Base-by-base conservation (phyloP, 2,113 vertebrate genomes). In the Microtus oregoni region DNA sequence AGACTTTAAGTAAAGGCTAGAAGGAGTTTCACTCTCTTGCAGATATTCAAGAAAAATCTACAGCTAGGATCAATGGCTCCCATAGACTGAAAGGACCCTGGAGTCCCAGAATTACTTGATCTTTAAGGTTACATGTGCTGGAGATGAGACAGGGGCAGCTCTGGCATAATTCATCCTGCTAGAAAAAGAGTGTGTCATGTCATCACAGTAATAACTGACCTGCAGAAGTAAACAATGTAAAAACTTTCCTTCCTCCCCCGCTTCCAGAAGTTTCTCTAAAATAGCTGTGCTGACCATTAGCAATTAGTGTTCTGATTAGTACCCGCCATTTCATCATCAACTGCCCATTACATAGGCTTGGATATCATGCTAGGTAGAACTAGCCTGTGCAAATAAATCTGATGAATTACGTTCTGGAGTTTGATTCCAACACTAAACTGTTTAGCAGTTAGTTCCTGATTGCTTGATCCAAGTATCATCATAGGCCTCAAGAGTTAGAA, bases 211-310 rank as follows among this genome's bases (percentile, higher is more conserved):
- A 94, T 38, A 22, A 77, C 20, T 20, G 83, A 76, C 14, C 47
- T 95, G 32, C 52, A 35, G 55, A 76, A 93, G 70, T 35, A 83
- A 90, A 63, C 22, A 67, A 63, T 22, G 35, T 76, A 76, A 14
- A 58, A 89, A 61, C 3, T 52, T n/a, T 91, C 78, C 44, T 93
- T 94, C 72, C 38, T 91, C 38, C 30, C 65, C 65, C 17, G 11
- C 61, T 93, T 75, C 77, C 28, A 88, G 81, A 95, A 7, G 70
- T 91, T 81, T 88, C 65, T 68, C 22, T 78, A 47, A 24, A 97
- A 88, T 70, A 92, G 65, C 11, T 72, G 6, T 63, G 13, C 78
- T 55, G 41, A 65, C 44, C 28, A 44, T 65, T 19, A 88, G 24
- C 26, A 22, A 92, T 10, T 44, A 44, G 6, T 14, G 32, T 44